These are phyloP conservation scores for Myotis pilosus DNA, from an alignment of 2,797 vertebrate species.

Conservation along the genomic window DNA sequence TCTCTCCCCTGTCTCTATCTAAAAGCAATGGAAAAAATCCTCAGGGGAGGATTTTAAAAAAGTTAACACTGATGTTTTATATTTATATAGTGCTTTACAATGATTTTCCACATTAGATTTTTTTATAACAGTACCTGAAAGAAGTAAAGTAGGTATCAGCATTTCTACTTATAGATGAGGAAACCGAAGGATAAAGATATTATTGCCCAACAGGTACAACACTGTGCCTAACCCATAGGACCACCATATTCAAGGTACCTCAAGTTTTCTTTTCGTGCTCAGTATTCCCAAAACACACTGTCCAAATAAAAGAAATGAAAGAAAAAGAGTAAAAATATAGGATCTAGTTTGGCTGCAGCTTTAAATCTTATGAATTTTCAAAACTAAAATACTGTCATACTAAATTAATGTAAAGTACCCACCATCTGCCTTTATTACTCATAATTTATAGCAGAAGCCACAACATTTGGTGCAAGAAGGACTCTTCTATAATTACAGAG, in stretches of 20 bases:
- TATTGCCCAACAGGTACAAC: slow-evolving; percentile 1
- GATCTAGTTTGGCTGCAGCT: slow-evolving; percentile 11
- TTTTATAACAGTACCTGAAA: slow-evolving; percentile 8
- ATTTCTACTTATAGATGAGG: slow-evolving; percentile 45
- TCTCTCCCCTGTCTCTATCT: too few relatives aligned
- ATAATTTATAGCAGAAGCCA: slow-evolving; percentile 67
- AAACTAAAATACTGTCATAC: slow-evolving; percentile 48
- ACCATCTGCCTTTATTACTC: slow-evolving; percentile 72
- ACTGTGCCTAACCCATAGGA: not conserved
- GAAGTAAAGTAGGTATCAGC: not conserved
- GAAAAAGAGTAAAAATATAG: slow-evolving; percentile 12
- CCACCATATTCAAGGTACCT: not conserved
- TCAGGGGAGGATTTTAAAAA: not conserved
- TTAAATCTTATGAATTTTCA: slow-evolving; percentile 55
- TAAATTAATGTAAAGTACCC: slow-evolving; percentile 72
- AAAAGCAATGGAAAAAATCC: too few relatives aligned
- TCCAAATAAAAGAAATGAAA: slow-evolving; percentile 31
- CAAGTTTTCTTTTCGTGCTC: not conserved
- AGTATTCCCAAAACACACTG: slow-evolving; percentile 6
- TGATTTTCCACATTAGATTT: slow-evolving; percentile 11
- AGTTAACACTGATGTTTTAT: slow-evolving; percentile 21
- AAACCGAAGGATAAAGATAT: slow-evolving; percentile 43
- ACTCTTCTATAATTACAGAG: slow-evolving; percentile 28
- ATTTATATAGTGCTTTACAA: not conserved
- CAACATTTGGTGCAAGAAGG: slow-evolving; percentile 6